A percentile compares a stretch with the other conserved stretches of the same genome.
These are phyloP conservation scores for Anolis carolinensis DNA, from an alignment of 2,113 vertebrate species.

Conservation along the genomic window DNA sequence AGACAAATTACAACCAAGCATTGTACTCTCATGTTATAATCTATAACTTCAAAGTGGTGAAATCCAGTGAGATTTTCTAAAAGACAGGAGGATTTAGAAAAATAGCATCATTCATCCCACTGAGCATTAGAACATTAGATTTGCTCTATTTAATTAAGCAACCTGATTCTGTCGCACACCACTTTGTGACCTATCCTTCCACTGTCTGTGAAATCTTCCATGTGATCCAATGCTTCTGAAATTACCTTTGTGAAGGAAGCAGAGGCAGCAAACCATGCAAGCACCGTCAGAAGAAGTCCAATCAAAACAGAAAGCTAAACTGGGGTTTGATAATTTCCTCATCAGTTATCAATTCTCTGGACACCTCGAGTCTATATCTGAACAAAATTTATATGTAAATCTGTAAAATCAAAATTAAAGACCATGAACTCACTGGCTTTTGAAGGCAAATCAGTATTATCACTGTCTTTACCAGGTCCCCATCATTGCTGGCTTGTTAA, in stretches of 20 bases:
- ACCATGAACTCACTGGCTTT: not conserved
- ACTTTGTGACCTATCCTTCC: constrained; percentile 39
- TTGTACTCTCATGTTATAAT: constrained; percentile 56
- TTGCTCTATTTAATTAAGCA: constrained; percentile 74
- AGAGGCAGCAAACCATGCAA: not conserved
- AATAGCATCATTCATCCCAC: constrained; percentile 62
- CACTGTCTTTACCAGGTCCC: too few species aligned
- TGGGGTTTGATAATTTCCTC: not conserved
- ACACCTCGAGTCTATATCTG: not conserved
- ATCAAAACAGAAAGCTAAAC: not conserved
- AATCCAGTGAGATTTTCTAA: constrained; percentile 47
- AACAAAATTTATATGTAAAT: not conserved
- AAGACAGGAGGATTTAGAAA: constrained; percentile 48
- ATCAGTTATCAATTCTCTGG: not conserved
- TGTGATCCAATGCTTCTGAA: too few species aligned
- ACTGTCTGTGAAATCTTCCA: constrained; percentile 20
- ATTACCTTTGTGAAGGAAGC: not conserved
- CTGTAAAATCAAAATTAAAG: not conserved
- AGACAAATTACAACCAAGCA: constrained; percentile 53
- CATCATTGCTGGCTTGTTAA: not conserved
- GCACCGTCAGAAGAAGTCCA: not conserved
- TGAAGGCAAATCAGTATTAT: not conserved
- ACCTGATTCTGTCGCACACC: constrained; percentile 43
- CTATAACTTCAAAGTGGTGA: constrained; percentile 61
- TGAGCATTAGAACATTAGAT: constrained; percentile 62